Conservation (phyloP, 1,140 invertebrate genomes). For the Apocrypta bakeri region DNA sequence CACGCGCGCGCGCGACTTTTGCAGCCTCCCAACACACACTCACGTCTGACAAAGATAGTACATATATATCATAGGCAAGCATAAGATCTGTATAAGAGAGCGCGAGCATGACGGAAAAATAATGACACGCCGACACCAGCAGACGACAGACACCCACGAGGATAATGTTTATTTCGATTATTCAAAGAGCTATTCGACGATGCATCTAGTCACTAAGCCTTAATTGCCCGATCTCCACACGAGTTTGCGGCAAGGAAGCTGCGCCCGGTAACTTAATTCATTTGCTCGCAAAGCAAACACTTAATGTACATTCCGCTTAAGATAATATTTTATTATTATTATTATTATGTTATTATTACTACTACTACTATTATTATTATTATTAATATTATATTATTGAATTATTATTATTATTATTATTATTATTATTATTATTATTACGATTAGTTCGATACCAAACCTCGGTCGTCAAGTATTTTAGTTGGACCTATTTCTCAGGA, state of each 20-base stretch:
- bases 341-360: constrained; percentile 37
- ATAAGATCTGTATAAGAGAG: not conserved
- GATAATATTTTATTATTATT: constrained; percentile 51
- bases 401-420: constrained; percentile 36
- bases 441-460: not conserved
- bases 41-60: not conserved
- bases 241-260: constrained; percentile 56
- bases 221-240: constrained; percentile 59
- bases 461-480: constrained; percentile 38
- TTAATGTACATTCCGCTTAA: constrained; percentile 58
- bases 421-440: constrained; percentile 42
- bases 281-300: constrained; percentile 53
- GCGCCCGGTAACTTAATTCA: constrained; percentile 63
- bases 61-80: not conserved
- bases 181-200: constrained; percentile 57
- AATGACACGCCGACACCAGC: not conserved
- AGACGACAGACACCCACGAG: not conserved
- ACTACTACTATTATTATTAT: constrained; percentile 46
- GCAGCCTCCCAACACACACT: constrained; percentile 21
- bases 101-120: not conserved
- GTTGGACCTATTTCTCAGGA: constrained; percentile 44
- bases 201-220: constrained; percentile 68
- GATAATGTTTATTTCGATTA: not conserved
- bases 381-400: constrained; percentile 43
- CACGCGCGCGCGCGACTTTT: constrained; percentile 19